These are phyloP conservation scores for Andrena chrysosceles DNA, from an alignment of 2,888 invertebrate species.

Conservation along the genomic window DNA sequence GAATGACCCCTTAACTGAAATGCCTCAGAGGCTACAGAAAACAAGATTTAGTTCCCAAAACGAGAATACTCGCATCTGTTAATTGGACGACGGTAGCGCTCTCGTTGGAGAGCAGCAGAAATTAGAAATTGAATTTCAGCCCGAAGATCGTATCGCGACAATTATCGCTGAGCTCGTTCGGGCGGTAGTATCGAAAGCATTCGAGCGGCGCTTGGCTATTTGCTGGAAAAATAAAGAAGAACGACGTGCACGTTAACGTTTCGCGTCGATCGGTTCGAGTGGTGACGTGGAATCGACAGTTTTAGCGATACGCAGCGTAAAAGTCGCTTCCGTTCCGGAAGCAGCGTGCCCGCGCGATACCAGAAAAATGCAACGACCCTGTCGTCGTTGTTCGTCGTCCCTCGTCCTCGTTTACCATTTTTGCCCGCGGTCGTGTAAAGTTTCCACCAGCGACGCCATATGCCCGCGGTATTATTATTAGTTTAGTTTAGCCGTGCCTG, in stretches of 20 bases:
- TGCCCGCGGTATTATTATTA: slow-evolving; percentile 69
- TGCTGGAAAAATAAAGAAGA: slow-evolving; percentile 25
- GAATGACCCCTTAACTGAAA: neutral
- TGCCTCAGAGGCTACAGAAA: neutral
- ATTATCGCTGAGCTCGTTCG: slow-evolving; percentile 31
- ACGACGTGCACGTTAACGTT: slow-evolving; percentile 25
- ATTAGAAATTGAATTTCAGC: slow-evolving; percentile 42
- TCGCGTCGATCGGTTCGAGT: slow-evolving; percentile 20
- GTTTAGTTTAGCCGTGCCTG: slow-evolving; percentile 57
- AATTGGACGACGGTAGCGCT: neutral
- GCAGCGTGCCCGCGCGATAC: neutral
- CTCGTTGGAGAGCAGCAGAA: neutral
- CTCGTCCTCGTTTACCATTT: slow-evolving; percentile 38
- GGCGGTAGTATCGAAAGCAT: slow-evolving; percentile 17
- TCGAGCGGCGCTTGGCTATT: slow-evolving; percentile 14
- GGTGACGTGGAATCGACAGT: slow-evolving; percentile 39
- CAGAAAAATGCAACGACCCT: slow-evolving; percentile 51
- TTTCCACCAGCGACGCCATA: slow-evolving; percentile 47
- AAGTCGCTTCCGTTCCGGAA: slow-evolving; percentile 22
- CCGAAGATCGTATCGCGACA: slow-evolving; percentile 4
- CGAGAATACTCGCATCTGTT: slow-evolving; percentile 15
- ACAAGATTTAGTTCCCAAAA: slow-evolving; percentile 23
- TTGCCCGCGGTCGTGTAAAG: slow-evolving; percentile 54
- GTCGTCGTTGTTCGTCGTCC: slow-evolving; percentile 3
- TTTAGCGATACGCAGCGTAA: slow-evolving; percentile 26